Evolutionary conservation across 2,888 invertebrate species (phyloP).

Genomic region (Dichetophora obliterata): DNA sequence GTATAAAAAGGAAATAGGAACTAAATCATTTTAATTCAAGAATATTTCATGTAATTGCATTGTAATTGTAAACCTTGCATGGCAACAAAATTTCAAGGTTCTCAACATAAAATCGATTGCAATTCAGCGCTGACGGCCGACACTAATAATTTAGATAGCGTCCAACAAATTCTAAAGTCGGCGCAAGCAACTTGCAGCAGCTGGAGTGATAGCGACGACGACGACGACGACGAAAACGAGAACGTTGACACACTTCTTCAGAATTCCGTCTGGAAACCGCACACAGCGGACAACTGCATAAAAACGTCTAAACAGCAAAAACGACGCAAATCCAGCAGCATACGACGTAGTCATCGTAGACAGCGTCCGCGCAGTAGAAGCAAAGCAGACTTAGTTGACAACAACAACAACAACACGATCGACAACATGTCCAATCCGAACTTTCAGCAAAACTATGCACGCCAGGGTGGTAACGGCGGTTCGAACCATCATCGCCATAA

Average conservation of each 20-base stretch:
- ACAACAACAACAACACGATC: slow-evolving; percentile 5
- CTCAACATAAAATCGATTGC: slow-evolving; percentile 5
- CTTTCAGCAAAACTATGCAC: slow-evolving; percentile 54
- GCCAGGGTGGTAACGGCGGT: slow-evolving; percentile 15
- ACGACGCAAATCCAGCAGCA: background rate
- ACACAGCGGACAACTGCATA: background rate
- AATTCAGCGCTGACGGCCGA: slow-evolving; percentile 3
- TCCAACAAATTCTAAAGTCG: background rate
- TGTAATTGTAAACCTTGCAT: slow-evolving; percentile 24
- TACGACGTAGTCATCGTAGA: background rate
- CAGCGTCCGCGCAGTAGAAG: slow-evolving; percentile 19
- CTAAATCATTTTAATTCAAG: background rate
- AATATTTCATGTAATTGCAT: background rate
- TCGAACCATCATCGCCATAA: slow-evolving; percentile 46
- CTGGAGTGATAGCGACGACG: background rate
- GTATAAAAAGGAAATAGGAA: background rate
- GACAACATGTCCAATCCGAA: slow-evolving; percentile 55
- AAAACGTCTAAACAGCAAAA: slow-evolving; percentile 23
- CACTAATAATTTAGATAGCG: background rate
- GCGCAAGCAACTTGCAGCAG: background rate
- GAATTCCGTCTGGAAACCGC: background rate
- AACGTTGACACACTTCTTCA: background rate
- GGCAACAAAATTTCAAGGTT: slow-evolving; percentile 28
- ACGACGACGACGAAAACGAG: background rate
- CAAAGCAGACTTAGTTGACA: background rate